Evolutionary conservation across 2,888 invertebrate genomes (phyloP), one percentile per base, ranked within the genome.

Genomic region (Andricus quercusramuli): DNA sequence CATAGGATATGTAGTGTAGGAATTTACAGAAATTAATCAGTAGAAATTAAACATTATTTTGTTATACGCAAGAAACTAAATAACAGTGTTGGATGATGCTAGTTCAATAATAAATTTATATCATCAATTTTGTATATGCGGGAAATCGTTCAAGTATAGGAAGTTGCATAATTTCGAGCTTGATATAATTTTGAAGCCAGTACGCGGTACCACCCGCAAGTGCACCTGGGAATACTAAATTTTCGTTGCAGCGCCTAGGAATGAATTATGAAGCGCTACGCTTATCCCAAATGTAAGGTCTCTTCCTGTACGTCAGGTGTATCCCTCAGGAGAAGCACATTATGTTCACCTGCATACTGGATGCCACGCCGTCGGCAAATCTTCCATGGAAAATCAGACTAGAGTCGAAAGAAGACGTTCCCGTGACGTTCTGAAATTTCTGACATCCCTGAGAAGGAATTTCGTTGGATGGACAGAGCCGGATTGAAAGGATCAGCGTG

Each of bases 261-360:
- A 90, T 91, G 91, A 91, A 88, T 92, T 91, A 91, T 90, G 89
- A 85, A 86, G 86, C 82, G 79, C 79, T 65, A 67, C 80, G 78
- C 51, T 79, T 67, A 79, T 79, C 68, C 78, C 47, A 78, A 80
- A 76, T 80, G 59, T 82, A 80, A 17, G 77, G 41, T 62, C 44
- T 41, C 62, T 68, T 65, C 68, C 70, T 59, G 44, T 67, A 62
- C 83, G 87, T 89, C 90, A 90, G 89, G 89, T 90, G 89, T 87
- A 88, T 90, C 87, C 87, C 85, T 85, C 83, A 83, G 87, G 85
- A 88, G 84, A 29, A 80, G 81, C 79, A 83, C 86, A 86, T 87
- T 88, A 87, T 87, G 86, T 86, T 80, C 82, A 82, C 79, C 83
- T 84, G 87, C 86, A 88, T 89, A 88, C 56, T 74, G 22, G 29